Evolutionary conservation across 2,888 invertebrate genomes (phyloP).

Genomic region (Oxyteleia sp.): DNA sequence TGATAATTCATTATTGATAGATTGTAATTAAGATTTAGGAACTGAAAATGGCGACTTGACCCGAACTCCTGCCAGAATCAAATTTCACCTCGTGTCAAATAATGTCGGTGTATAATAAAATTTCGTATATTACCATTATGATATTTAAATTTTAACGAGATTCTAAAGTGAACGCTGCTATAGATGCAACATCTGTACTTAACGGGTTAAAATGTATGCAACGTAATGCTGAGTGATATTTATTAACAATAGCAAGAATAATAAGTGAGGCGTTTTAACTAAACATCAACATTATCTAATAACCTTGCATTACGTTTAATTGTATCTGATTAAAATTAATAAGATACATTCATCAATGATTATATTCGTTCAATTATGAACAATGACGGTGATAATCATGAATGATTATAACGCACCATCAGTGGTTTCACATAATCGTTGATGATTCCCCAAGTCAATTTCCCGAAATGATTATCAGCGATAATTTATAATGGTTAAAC

Average conservation of each 20-base stretch:
- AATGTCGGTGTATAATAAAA: background rate
- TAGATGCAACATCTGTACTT: constrained; percentile 24
- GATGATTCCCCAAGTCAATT: constrained; percentile 56
- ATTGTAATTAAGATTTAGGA: constrained; percentile 23
- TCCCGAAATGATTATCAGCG: constrained; percentile 31
- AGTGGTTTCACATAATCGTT: constrained; percentile 45
- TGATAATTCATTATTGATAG: constrained; percentile 29
- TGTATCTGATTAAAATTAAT: constrained; percentile 16
- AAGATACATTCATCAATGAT: constrained; percentile 27
- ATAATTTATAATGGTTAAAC: constrained; percentile 36
- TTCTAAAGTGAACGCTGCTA: constrained; percentile 5
- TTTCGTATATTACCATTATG: constrained; percentile 18
- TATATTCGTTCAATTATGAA: constrained; percentile 37
- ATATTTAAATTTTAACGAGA: constrained; percentile 23
- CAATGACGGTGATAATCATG: constrained; percentile 49
- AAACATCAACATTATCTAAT: constrained; percentile 13
- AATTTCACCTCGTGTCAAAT: constrained; percentile 13
- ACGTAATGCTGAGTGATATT: background rate
- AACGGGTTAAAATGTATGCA: constrained; percentile 12
- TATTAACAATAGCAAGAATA: background rate
- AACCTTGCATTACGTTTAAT: background rate
- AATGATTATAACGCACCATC: constrained; percentile 49
- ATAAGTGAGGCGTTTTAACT: background rate
- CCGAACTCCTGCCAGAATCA: constrained; percentile 1
- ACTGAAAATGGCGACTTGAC: constrained; percentile 23